phyloP scores from a whole-genome alignment of 1,140 invertebrate species.

The Metaphire vulgaris region DNA sequence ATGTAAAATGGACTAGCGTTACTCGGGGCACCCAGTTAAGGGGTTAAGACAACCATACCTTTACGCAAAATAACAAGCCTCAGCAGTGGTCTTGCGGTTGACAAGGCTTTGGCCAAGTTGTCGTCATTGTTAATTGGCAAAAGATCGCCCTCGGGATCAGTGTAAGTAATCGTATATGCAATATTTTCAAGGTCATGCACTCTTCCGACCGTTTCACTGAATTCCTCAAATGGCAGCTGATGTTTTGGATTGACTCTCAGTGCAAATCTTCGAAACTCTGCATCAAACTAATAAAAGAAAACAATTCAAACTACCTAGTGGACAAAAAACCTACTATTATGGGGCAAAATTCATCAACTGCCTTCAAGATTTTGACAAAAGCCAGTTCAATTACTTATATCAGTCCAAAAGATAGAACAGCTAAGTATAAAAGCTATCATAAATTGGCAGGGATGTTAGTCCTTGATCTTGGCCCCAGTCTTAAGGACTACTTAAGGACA shows the following conservation, averaged over 20 bases:
- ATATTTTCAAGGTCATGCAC: slow-evolving; percentile 76
- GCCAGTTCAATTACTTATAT: too few species aligned
- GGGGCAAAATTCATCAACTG: too few species aligned
- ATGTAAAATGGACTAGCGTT: too few species aligned
- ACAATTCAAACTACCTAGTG: background rate
- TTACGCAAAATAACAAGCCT: slow-evolving; percentile 86
- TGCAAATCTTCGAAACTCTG: slow-evolving; percentile 91
- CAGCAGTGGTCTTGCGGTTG: slow-evolving; percentile 76
- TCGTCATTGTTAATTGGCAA: slow-evolving; percentile 99
- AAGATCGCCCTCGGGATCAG: slow-evolving; percentile 91
- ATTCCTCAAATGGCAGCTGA: slow-evolving; percentile 66
- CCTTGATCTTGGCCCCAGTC: too few species aligned
- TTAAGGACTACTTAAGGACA: too few species aligned
- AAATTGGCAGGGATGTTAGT: too few species aligned
- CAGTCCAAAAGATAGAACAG: too few species aligned
- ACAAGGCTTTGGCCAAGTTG: slow-evolving; percentile 77
- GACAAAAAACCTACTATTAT: background rate
- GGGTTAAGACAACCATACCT: slow-evolving; percentile 60
- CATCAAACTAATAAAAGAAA: slow-evolving; percentile 75
- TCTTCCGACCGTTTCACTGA: slow-evolving; percentile 71
- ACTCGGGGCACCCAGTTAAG: too few species aligned
- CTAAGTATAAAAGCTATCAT: too few species aligned
- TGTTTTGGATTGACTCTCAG: slow-evolving; percentile 59
- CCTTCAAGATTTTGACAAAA: too few species aligned
- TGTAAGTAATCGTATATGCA: slow-evolving; percentile 88